These are phyloP conservation scores for Lepidurus packardi DNA, from an alignment of 1,140 invertebrate genomes.

Conservation along the genomic window DNA sequence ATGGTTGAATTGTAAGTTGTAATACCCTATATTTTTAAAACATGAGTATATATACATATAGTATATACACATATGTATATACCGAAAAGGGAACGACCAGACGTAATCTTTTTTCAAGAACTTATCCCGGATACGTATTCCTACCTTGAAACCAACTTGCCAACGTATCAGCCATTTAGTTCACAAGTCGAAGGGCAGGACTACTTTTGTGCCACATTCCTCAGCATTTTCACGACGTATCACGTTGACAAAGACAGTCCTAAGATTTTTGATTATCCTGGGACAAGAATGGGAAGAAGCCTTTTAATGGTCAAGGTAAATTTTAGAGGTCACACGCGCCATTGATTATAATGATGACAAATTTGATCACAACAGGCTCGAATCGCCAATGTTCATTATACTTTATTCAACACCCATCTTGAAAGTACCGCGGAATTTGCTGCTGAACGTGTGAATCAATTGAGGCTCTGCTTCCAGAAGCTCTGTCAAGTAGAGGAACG, in stretches of 20 bases:
- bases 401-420: slow-evolving; percentile 54
- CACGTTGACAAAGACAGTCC: slow-evolving; percentile 45
- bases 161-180: slow-evolving; percentile 45
- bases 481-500: slow-evolving; percentile 42
- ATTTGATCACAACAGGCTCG: slow-evolving; percentile 43
- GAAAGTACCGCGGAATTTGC: slow-evolving; percentile 53
- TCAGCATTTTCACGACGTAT: slow-evolving; percentile 44
- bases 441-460: slow-evolving; percentile 48
- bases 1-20: slow-evolving; percentile 48
- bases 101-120: slow-evolving; percentile 60
- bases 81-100: slow-evolving; percentile 50
- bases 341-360: neutral
- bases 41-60: neutral
- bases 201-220: slow-evolving; percentile 52
- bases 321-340: neutral
- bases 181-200: slow-evolving; percentile 38
- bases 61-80: neutral
- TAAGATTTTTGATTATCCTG: slow-evolving; percentile 46
- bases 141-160: slow-evolving; percentile 44
- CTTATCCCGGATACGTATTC: slow-evolving; percentile 48
- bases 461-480: slow-evolving; percentile 46
- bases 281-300: slow-evolving; percentile 51
- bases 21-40: neutral
- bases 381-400: slow-evolving; percentile 47
- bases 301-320: slow-evolving; percentile 44